Base-by-base conservation (phyloP, 2,113 vertebrate genomes). In the Struthio camelus region DNA sequence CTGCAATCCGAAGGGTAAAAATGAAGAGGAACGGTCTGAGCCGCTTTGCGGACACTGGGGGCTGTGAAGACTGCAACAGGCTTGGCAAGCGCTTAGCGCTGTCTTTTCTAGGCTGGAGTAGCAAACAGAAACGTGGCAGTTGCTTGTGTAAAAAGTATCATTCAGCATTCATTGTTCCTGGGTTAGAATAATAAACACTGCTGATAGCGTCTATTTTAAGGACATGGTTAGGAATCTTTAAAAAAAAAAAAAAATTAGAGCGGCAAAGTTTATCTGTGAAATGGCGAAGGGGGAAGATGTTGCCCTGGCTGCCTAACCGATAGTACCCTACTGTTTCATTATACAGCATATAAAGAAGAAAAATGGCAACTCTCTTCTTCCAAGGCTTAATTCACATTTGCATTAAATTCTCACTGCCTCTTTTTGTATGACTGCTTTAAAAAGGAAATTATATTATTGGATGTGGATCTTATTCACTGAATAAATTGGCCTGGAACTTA, bases 401-500 rank as follows among this genome's bases (percentile, higher is more conserved):
- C 66, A 44, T 96, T 93, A 79, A 81, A 93, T 92, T 81, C 80
- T 85, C 61, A 77, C 46, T 69, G 32, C 70, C 75, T 75, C 32
- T 25, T 94, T 96, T 84, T 95, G 54, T 93, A 69, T 46, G 86
- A 70, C 14, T 1, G 14, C 48, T 36, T 78, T 77, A 76, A 75
- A 80, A 93, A 96, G 88, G 14, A 67, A 76, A 91, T 85, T 36
- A 6, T 82, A 82, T 85, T 58, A 48, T 27, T 82, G 53, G 64
- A 32, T 75, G 36, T 75, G 61, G 89, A 64, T 95, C 95, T 86
- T 94, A 67, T 91, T 87, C 40, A 75, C 76, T 51, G 44, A 95
- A 93, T 92, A 91, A 94, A 91, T 93, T 96, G 73, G 40, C 70
- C 42, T 89, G 78, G 89, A 94, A 89, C 80, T 82, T 90, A 93